phyloP scores from a whole-genome alignment of 1,140 invertebrate genomes.

The Bacillus rossius region DNA sequence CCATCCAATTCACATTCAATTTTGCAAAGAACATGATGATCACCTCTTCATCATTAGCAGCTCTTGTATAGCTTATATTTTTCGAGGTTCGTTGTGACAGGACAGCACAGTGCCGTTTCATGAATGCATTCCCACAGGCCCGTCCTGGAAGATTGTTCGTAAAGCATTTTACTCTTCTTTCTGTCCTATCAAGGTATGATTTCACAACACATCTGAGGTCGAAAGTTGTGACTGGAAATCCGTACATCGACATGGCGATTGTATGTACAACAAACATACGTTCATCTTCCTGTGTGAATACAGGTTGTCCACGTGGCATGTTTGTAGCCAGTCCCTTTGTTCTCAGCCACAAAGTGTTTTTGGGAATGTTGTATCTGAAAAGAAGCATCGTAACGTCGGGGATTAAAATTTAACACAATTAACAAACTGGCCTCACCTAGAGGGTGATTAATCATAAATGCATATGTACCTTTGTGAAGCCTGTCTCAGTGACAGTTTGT shows the following conservation, averaged over 20 bases:
- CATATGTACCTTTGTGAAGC: too few species aligned
- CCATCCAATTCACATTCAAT: slow-evolving; percentile 15
- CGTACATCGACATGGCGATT: slow-evolving; percentile 4
- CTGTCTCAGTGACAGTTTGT: too few species aligned
- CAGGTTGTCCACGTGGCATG: too few species aligned
- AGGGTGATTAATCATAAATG: too few species aligned
- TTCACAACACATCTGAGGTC: slow-evolving; percentile 16
- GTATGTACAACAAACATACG: too few species aligned
- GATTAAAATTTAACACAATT: too few species aligned
- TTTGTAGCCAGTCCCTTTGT: too few species aligned
- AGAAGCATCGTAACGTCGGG: too few species aligned
- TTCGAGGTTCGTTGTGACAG: slow-evolving; percentile 14
- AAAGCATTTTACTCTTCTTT: slow-evolving; percentile 6
- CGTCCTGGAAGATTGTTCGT: slow-evolving; percentile 3
- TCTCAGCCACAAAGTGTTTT: too few species aligned
- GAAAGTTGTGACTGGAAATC: slow-evolving; percentile 11
- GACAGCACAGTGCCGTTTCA: slow-evolving; percentile 14
- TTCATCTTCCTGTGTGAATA: too few species aligned
- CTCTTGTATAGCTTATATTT: slow-evolving; percentile 21
- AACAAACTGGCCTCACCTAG: too few species aligned
- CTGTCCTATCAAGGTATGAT: slow-evolving; percentile 12
- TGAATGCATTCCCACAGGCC: background rate
- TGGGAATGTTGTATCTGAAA: too few species aligned
- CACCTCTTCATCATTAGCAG: slow-evolving; percentile 13
- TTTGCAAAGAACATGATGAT: slow-evolving; percentile 21